Evolutionary conservation across 2,797 vertebrate genomes (phyloP).

Genomic region (Periophthalmus magnuspinnatus): DNA sequence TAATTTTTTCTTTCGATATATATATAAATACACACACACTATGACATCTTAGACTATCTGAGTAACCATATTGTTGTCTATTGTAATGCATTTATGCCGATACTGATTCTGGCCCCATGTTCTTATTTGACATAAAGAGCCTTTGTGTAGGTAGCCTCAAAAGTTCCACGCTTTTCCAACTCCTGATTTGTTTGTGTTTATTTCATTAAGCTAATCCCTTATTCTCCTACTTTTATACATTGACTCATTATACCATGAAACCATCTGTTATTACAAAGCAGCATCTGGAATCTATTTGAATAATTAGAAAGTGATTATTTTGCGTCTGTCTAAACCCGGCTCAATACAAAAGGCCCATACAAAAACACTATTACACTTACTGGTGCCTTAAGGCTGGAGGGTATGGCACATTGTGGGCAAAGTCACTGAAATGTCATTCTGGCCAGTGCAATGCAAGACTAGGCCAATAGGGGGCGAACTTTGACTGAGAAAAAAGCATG

Average conservation of each 20-base stretch:
- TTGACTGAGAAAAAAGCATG: conserved; percentile 39
- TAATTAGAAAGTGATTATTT: conserved; percentile 52
- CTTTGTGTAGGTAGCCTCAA: conserved; percentile 10
- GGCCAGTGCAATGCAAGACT: background rate
- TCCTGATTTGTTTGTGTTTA: conserved; percentile 47
- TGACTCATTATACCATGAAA: conserved; percentile 29
- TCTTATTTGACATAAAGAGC: conserved; percentile 6
- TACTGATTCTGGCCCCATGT: background rate
- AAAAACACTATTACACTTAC: conserved; percentile 31
- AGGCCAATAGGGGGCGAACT: conserved; percentile 58
- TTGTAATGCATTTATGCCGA: background rate
- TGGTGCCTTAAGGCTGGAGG: conserved; percentile 30
- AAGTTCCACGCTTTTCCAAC: background rate
- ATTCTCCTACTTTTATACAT: conserved; percentile 24
- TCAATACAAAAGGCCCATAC: conserved; percentile 31
- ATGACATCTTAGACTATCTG: background rate
- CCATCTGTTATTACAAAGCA: conserved; percentile 39
- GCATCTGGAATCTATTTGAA: conserved; percentile 50
- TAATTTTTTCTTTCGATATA: background rate
- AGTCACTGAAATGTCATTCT: conserved; percentile 13
- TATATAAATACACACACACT: background rate
- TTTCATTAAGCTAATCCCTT: conserved; percentile 26
- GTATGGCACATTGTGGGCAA: conserved; percentile 9
- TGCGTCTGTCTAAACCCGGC: conserved; percentile 29
- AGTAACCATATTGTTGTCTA: background rate